Evolutionary conservation across 2,888 invertebrate genomes (phyloP), one percentile per base, ranked within the genome.

Genomic region (Epistrophe grossulariae): DNA sequence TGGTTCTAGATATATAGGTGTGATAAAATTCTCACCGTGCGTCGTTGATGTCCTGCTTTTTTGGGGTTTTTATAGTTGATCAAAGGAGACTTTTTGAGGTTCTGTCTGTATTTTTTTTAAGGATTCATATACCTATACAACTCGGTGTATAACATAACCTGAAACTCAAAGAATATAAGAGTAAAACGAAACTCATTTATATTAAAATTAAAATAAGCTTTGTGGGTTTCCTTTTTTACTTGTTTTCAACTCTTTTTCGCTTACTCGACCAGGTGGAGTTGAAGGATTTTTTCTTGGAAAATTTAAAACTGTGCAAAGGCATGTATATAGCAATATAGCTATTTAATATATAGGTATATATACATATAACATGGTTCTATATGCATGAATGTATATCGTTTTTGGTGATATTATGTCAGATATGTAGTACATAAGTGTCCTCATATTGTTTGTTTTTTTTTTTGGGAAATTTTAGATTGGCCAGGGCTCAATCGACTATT

Each of bases 151-250:
- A 28, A n/a, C 28, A 55, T 43, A 10, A 52, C 52, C 40, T 19
- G 38, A 62, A 38, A 60, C 4, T 57, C 31, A 35, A 35, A 40
- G 38, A 72, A 55, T 55, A 55, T 4, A 52, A 62, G 6, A 45
- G 48, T 60, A 48, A 60, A 52, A 59, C 48, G 66, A 78, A 84
- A 84, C 83, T 74, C 79, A 84, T 84, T 84, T 84, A 74, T 74
- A 79, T 84, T 79, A 71, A 84, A 84, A 84, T 79, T 66, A 70
- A 74, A 70, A 71, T 3, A 31, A 64, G 8, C 28, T 55, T 31
- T 28, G 19, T 64, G 28, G 24, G 24, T n/a, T 38, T 64, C 4
- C 5, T 45, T 43, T 60, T 24, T 40, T n/a, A n/a, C n/a, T n/a
- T n/a, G n/a, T n/a, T n/a, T 62, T 9, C 10, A 17, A 8, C 11